These are phyloP conservation scores for Hyposoter dolosus DNA, from an alignment of 2,888 invertebrate species.

Conservation along the genomic window DNA sequence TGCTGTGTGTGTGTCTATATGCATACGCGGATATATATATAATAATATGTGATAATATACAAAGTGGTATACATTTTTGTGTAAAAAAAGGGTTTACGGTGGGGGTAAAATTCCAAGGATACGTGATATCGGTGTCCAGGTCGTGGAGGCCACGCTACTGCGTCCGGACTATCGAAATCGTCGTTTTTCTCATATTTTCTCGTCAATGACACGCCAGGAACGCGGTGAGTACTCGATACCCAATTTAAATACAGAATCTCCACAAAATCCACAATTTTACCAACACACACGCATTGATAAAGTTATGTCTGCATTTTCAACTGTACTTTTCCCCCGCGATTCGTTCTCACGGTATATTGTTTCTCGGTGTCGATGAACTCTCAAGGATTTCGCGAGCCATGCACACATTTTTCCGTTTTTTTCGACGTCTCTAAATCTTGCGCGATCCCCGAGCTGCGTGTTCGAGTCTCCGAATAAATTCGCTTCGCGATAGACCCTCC, in stretches of 20 bases:
- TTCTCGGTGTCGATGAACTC: conserved; percentile 50
- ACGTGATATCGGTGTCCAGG: conserved; percentile 73
- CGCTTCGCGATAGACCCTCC: background rate
- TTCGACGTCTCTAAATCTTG: background rate
- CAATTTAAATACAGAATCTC: background rate
- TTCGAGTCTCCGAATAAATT: background rate
- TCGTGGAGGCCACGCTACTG: conserved; percentile 70
- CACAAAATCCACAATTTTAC: no score
- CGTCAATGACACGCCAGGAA: conserved; percentile 81
- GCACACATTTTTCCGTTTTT: background rate
- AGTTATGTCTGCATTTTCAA: conserved; percentile 14
- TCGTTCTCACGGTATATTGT: conserved; percentile 16
- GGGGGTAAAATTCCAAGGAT: conserved; percentile 66
- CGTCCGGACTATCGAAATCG: conserved; percentile 78
- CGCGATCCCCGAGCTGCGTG: background rate
- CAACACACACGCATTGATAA: background rate
- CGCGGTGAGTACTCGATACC: conserved; percentile 76
- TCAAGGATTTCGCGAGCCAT: conserved; percentile 31
- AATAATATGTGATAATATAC: conserved; percentile 20
- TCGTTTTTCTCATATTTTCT: conserved; percentile 75
- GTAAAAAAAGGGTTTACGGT: background rate
- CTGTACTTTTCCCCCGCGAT: conserved; percentile 29
- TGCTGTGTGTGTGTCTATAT: background rate
- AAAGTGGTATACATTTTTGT: background rate
- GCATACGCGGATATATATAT: background rate